Evolutionary conservation across 1,140 invertebrate genomes (phyloP), one percentile per base, ranked within the genome.

Genomic region (Papilio dardanus): DNA sequence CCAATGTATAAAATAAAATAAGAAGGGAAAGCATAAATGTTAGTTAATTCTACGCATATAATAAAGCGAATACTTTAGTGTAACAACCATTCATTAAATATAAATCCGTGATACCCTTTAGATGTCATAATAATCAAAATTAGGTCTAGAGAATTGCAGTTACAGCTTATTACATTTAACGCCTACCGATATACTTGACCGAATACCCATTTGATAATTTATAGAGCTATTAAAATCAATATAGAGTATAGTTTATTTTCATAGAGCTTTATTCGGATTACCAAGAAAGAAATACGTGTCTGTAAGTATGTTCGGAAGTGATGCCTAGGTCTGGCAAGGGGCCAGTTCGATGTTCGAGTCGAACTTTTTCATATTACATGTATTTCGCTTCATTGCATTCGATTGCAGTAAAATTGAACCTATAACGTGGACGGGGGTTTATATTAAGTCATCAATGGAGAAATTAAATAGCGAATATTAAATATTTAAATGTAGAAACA

Each of bases 301-400:
- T 74, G 76, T 74, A 79, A 81, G 68, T 76, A 74, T 74, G 65
- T 66, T 81, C 80, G 80, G 83, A 86, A 86, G 78, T 80, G 75
- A 79, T 75, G 66, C 68, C 21, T 42, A 35, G 62, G 67, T 19
- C 77, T 86, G 85, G 85, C 85, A 65, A n/a, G 21, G 8, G 5
- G 85, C 85, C 85, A 74, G 67, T 21, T 69, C 67, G 37, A 62
- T 73, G 54, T 74, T 31, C 46, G 66, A 40, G 19, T 35, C n/a
- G 28, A 69, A 69, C 67, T 69, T 69, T 66, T 69, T 69, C n/a
- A 35, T 69, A 21, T 40, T 40, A 69, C 67, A 69, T 8, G n/a
- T 40, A 69, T 69, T 28, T 35, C 21, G 35, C 16, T 42, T 69
- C 67, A 24, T 40, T 40, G 67, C 19, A 40, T 19, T 40, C 35